These are phyloP conservation scores for Aspiorhynchus laticeps DNA, from an alignment of 2,113 vertebrate genomes.

Conservation along the genomic window DNA sequence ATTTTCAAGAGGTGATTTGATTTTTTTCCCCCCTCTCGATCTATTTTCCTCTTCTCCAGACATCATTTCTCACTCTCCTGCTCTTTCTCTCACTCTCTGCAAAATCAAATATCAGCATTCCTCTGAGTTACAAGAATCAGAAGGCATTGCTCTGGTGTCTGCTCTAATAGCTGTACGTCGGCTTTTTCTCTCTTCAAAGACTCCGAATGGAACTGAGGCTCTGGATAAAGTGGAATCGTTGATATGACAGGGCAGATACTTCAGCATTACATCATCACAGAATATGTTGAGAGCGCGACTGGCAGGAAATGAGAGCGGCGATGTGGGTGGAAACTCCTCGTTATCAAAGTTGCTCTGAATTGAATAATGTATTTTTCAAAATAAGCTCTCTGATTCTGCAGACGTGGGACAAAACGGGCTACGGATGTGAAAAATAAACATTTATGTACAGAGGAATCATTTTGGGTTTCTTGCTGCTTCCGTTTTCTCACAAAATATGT, in stretches of 20 bases:
- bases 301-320: constrained; percentile 13
- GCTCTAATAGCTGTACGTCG: constrained; percentile 3
- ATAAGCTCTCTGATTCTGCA: constrained; percentile 10
- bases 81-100: constrained; percentile 14
- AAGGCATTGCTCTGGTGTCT: constrained; percentile 19
- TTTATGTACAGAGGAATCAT: neutral
- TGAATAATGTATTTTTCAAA: constrained; percentile 21
- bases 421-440: neutral
- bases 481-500: neutral
- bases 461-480: neutral
- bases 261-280: constrained; percentile 29
- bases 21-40: constrained; percentile 41
- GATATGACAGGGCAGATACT: constrained; percentile 11
- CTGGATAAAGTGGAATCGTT: constrained; percentile 25
- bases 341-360: constrained; percentile 25
- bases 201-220: neutral
- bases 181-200: constrained; percentile 20
- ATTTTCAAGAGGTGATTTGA: constrained; percentile 59
- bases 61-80: constrained; percentile 18
- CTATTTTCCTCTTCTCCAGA: constrained; percentile 34
- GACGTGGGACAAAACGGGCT: neutral
- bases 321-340: constrained; percentile 40
- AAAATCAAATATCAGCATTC: constrained; percentile 40
- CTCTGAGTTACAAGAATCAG: constrained; percentile 20
- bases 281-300: neutral